Percentiles rank a stretch among this genome's conserved stretches.
phyloP scores from a whole-genome alignment of 2,888 invertebrate species.

The Onthophagus sagittarius region DNA sequence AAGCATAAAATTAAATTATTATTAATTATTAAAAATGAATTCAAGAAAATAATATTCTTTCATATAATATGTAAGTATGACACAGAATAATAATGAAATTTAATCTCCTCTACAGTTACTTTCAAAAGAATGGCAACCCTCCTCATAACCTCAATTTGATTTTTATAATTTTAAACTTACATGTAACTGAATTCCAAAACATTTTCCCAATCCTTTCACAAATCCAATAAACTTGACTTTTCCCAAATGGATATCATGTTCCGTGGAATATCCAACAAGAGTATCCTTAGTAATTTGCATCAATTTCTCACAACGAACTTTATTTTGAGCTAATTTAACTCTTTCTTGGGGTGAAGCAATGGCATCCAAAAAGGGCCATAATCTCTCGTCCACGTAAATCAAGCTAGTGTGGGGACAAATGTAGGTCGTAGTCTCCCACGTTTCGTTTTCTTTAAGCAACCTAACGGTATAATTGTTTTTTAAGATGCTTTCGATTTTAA shows the following conservation, averaged over 20 bases:
- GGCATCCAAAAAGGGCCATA: constrained; percentile 54
- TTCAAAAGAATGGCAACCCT: no score
- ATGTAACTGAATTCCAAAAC: constrained; percentile 56
- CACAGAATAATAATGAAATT: no score
- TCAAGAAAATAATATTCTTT: no score
- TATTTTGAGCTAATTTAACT: constrained; percentile 50
- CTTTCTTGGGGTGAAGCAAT: constrained; percentile 53
- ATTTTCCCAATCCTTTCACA: constrained; percentile 54
- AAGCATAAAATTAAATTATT: no score
- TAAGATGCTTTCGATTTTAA: constrained; percentile 40
- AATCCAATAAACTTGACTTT: constrained; percentile 55
- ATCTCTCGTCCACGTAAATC: constrained; percentile 39
- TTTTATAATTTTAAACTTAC: constrained; percentile 43
- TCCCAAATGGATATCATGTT: constrained; percentile 41
- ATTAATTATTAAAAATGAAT: no score
- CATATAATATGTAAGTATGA: no score
- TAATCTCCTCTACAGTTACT: no score
- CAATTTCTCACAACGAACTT: constrained; percentile 49
- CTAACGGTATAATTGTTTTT: constrained; percentile 36
- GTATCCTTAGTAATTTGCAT: constrained; percentile 42
- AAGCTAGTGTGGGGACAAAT: constrained; percentile 37
- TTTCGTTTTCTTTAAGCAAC: constrained; percentile 39
- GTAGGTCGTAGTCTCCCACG: constrained; percentile 44
- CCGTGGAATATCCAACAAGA: constrained; percentile 46
- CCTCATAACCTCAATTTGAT: not conserved